These are phyloP conservation scores for Linhomoeus sp. DNA, from an alignment of 2,888 invertebrate genomes.

Conservation along the genomic window DNA sequence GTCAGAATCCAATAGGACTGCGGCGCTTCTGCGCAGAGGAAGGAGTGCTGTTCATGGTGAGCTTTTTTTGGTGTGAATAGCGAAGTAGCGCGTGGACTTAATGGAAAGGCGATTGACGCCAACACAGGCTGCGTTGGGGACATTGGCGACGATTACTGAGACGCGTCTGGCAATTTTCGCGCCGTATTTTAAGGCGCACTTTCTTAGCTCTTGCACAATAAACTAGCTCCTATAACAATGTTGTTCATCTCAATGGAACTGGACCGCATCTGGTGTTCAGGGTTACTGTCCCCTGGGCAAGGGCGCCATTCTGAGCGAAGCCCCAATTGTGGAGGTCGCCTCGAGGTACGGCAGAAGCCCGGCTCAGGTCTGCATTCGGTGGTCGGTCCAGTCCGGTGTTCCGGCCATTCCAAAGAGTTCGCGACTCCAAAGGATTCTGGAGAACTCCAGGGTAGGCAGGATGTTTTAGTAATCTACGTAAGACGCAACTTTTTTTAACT, in stretches of 20 bases:
- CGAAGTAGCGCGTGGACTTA: not conserved
- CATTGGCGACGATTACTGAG: no score
- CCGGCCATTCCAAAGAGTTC: slow-evolving; percentile 31
- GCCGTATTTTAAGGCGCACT: no score
- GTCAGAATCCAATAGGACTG: slow-evolving; percentile 24
- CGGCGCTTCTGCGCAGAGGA: slow-evolving; percentile 23
- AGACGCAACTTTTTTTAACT: no score
- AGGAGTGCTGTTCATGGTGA: slow-evolving; percentile 23
- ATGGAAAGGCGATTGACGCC: not conserved
- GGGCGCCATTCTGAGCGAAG: slow-evolving; percentile 24
- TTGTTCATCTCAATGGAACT: no score
- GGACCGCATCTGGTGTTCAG: slow-evolving; percentile 15
- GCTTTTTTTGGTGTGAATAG: not conserved
- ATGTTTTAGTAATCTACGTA: no score
- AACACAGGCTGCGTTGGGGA: no score
- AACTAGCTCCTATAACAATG: not conserved
- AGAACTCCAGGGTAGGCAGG: slow-evolving; percentile 23
- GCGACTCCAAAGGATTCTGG: slow-evolving; percentile 20
- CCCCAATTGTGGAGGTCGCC: slow-evolving; percentile 21
- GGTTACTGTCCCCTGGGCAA: slow-evolving; percentile 32
- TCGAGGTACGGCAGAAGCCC: slow-evolving; percentile 18
- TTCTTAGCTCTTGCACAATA: no score
- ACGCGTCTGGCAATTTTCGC: no score
- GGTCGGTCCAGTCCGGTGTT: slow-evolving; percentile 28
- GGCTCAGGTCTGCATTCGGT: slow-evolving; percentile 30